phyloP scores from a whole-genome alignment of 2,113 vertebrate species.

The Python bivittatus region DNA sequence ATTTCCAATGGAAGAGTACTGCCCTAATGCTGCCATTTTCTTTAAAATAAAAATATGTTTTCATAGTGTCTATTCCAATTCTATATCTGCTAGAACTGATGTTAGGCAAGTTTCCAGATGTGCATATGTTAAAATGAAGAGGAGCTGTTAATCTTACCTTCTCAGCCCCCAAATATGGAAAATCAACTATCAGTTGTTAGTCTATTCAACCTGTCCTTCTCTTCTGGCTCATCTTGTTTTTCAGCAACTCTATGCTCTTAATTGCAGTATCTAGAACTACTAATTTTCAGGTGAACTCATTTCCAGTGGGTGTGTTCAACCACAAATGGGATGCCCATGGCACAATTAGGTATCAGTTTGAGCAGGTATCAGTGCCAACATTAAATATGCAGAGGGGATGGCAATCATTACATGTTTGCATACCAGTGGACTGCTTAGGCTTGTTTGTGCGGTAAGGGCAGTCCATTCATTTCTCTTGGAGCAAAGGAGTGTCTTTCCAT shows the following conservation, averaged over 20 bases:
- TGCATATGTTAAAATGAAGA: not conserved
- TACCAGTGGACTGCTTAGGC: constrained; percentile 43
- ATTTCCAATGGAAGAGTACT: not conserved
- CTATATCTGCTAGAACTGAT: not conserved
- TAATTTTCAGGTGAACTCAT: not conserved
- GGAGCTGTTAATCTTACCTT: not conserved
- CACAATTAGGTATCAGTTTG: constrained; percentile 10
- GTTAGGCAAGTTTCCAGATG: not conserved
- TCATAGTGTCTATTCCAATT: not conserved
- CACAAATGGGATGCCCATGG: not conserved
- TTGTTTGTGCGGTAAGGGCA: constrained; percentile 29
- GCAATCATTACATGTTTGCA: not conserved
- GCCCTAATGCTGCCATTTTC: not conserved
- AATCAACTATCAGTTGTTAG: not conserved
- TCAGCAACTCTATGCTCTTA: not conserved
- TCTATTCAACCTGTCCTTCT: not conserved
- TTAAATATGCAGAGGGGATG: not conserved
- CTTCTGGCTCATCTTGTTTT: not conserved
- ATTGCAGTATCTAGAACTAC: not conserved
- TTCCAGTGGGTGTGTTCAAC: not conserved
- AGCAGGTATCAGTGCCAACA: not conserved
- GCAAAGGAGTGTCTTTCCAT: constrained; percentile 18
- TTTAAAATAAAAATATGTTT: not conserved
- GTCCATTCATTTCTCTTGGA: constrained; percentile 22
- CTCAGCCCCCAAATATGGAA: not conserved